Base-by-base conservation (phyloP, 2,797 vertebrate species). In the Syndactyla subalaris region DNA sequence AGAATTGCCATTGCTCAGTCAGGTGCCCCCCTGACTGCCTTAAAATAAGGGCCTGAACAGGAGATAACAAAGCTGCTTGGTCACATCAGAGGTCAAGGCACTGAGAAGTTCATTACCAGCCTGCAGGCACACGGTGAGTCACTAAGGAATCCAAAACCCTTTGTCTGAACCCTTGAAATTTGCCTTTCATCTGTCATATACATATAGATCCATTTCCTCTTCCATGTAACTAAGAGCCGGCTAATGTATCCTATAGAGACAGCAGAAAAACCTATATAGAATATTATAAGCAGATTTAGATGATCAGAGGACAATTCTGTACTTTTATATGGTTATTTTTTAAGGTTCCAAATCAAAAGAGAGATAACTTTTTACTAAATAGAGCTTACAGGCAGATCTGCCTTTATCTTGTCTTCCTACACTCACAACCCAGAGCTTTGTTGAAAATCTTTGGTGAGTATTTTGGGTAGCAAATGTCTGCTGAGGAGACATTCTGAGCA, bases 401-500 rank as follows among this genome's bases (percentile, higher is more conserved):
- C 59, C 90, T 96, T 97, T 95, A 83, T 77, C 84, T 88, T 84
- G 87, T 6, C 80, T 80, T 89, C 89, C 95, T 85, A 96, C 75
- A 21, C 86, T 85, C 52, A 52, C 4, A 21, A 72, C 63, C 68
- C 61, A 52, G 93, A 84, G 86, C 91, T 91, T 81, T 93, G 84
- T 59, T 88, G 94, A 94, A 80, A 89, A 75, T 36, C 96, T 96
- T 95, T 93, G 93, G 94, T 84, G 74, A 85, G 72, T 84, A 82
- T 93, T 95, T 96, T 92, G 92, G 85, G 89, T 63, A 97, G 95
- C 93, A 95, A 97, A 89, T 14, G 55, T 95, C 93, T 97, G 92
- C 81, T 71, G 93, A 86, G 85, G 86, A 97, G 91, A 80, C 29
- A 34, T 79, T 91, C 88, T n/a, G 86, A 97, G 82, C 95, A 89